These are phyloP conservation scores for Penaeus japonicus DNA, from an alignment of 1,140 invertebrate species.

Conservation along the genomic window DNA sequence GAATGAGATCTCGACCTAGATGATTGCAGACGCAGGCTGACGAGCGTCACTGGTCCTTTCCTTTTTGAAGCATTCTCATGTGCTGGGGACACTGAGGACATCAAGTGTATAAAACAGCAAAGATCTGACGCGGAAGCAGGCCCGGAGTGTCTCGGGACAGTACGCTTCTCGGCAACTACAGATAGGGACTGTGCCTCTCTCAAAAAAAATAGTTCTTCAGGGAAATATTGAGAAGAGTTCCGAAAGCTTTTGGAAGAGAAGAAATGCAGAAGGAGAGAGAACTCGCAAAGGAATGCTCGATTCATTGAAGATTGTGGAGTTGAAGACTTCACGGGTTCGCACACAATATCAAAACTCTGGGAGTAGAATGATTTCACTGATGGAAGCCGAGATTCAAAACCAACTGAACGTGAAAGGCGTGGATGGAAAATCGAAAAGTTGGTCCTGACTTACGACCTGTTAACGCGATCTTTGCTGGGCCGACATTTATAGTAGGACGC, in stretches of 20 bases:
- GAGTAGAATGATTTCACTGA: too few relatives aligned
- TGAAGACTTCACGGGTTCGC: too few relatives aligned
- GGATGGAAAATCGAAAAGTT: too few relatives aligned
- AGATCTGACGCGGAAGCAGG: conserved; percentile 53
- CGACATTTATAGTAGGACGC: too few relatives aligned
- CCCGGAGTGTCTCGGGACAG: not conserved
- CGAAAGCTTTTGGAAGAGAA: not conserved
- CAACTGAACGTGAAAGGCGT: too few relatives aligned
- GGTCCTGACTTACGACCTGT: too few relatives aligned
- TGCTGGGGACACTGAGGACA: conserved; percentile 67
- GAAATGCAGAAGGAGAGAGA: conserved; percentile 28
- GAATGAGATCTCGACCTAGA: conserved; percentile 65
- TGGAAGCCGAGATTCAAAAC: too few relatives aligned
- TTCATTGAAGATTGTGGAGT: too few relatives aligned
- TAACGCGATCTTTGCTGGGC: too few relatives aligned
- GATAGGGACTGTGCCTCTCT: conserved; percentile 26
- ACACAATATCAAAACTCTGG: too few relatives aligned
- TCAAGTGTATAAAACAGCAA: conserved; percentile 64
- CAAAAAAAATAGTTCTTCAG: conserved; percentile 35
- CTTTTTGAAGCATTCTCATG: conserved; percentile 66
- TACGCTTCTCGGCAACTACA: not conserved
- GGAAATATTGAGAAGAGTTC: conserved; percentile 10
- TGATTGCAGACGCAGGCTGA: conserved; percentile 68
- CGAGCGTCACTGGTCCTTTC: conserved; percentile 67
- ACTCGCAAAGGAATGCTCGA: not conserved